Base-by-base conservation (phyloP, 2,113 vertebrate species). In the Takifugu bimaculatus region DNA sequence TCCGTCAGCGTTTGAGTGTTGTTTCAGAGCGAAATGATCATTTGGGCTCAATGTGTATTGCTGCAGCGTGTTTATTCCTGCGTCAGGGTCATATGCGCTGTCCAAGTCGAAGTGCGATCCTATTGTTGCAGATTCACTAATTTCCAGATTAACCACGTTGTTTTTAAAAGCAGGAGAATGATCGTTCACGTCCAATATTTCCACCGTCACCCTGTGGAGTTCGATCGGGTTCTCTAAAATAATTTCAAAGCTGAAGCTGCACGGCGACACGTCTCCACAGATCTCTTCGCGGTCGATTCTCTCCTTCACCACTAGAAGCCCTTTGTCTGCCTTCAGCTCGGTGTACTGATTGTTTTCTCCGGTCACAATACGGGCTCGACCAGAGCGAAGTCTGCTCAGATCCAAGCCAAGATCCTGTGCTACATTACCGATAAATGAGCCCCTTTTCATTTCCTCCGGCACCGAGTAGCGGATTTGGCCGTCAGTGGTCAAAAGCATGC, bases 61-160 rank as follows among this genome's bases (percentile, higher is more conserved):
- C 39, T 92, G 85, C 39, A 93, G 32, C 0, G 83, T 80, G 49
- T 93, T 85, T 0, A 0, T 13, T 0, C 88, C 92, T 20, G 84
- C 66, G 65, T 93, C 92, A 0, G 84, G 54, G 4, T 86, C 80
- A 20, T 81, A 57, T 1, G 93, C 93, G 1, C 74, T 91, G 53
- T 90, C 88, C 53, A 94, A 88, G 4, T 89, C 87, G 60, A 94
- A 94, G 47, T 90, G 82, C 6, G 88, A 90, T 0, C 93, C 93
- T 6, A 85, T 74, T 13, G 82, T 83, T 0, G 91, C 88, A 13
- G 91, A 78, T 69, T 95, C 93, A 0, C 88, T 92, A 15, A 95
- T 90, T 82, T 91, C 92, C 74, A 94, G 84, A 63, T 89, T 70
- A 6, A 94, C 80, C 20, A 92, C 72, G 0, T 87, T 82, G 3